Evolutionary conservation across 2,113 vertebrate species (phyloP), one percentile per base, ranked within the genome.

Genomic region (Phycodurus eques): DNA sequence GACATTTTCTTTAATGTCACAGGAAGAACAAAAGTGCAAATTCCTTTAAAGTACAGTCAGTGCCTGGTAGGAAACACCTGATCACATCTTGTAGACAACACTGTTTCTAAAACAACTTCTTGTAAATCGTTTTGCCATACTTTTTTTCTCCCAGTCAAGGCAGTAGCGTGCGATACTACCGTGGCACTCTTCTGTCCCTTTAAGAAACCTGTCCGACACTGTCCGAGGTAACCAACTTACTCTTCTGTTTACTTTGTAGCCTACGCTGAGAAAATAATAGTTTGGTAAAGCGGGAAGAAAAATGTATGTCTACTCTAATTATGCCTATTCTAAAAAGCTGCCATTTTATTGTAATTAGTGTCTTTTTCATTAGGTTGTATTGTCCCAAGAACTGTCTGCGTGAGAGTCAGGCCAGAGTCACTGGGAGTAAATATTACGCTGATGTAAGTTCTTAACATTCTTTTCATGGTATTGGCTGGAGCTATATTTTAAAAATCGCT

Each of bases 11-110:
- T 80, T 66, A 7, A 22, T 68, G 65, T 79, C 47, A 73, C 82
- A 99, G 98, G 78, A 99, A 98, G 93, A 97, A 97, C 71, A 92
- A 93, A 51, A 96, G 96, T 82, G 96, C 96, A 62, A 99, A 99
- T 88, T 95, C 97, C 75, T 99, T 98, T 89, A 98, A 94, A 62
- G 93, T 99, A 39, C 95, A 95, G 44, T 93, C 95, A 80, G 97
- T 99, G 62, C 92, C 95, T 91, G 96, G 98, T 99, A 79, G 91
- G 94, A 71, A 67, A 53, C 14, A 43, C 12, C 44, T 44, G 35
- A 43, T 19, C n/a, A 43, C 10, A 19, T 64, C 14, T 64, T 15
- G 12, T 64, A 8, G 1, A 46, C 17, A 22, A 66, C 20, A 66
- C 10, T 20, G 67, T 51, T 68, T n/a, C 27, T 31, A 53, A 4